Base-by-base conservation (phyloP, 1,140 invertebrate species). In the Hyphantria cunea region DNA sequence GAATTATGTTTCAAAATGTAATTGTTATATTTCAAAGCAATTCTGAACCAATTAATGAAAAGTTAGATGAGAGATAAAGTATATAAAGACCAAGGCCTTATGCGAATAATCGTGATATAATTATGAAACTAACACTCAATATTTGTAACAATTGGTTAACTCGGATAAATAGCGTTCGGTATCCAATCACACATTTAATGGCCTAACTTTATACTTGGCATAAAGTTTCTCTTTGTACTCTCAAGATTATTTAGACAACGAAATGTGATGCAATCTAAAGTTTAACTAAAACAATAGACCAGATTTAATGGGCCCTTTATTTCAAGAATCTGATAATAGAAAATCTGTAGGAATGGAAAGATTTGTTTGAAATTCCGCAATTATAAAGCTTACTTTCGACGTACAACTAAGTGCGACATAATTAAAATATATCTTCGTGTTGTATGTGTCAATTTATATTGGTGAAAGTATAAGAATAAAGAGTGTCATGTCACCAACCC, bases 131-230 rank as follows among this genome's bases (percentile, higher is more conserved):
- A 59, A 50, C 56, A 59, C 45, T 60, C 37, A 42, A 32, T n/a
- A n/a, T 32, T 50, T 48, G 12, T 32, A 51, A 32, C 56, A 51
- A 42, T 50, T 60, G 47, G 47, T 50, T 41, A 50, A 60, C 47
- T 60, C 42, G 15, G 15, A 31, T 47, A 32, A 51, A 60, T 50
- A 51, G 50, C 34, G 50, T 60, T 51, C 17, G 37, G 15, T 60
- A 60, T 51, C 56, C 56, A 60, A 60, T 60, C 56, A 60, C 56
- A 60, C 48, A 37, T 51, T 50, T 51, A 60, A 50, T 51, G 56
- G 48, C 10, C 37, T 50, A 50, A 60, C 48, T 60, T 60, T 60
- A 60, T 60, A 60, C 42, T 60, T 60, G 34, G 56, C 41, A 14
- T 25, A 33, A 44, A 41, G 34, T 60, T 60, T 31, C 47, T 13